Base-by-base conservation (phyloP, 2,113 vertebrate genomes). In the Cephalopterus ornatus region DNA sequence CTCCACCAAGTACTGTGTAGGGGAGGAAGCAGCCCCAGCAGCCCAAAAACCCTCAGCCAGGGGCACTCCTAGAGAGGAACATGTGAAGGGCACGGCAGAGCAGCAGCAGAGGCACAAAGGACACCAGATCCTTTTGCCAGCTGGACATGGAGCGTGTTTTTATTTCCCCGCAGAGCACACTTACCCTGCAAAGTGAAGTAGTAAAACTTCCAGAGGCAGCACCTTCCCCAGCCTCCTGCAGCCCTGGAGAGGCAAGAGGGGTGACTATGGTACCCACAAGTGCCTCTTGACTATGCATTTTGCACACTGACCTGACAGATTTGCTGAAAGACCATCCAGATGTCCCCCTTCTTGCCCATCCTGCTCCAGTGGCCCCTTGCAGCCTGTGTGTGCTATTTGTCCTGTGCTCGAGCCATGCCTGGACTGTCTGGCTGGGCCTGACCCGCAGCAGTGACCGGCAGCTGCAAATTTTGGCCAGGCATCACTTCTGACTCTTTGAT, bases 371-470 rank as follows among this genome's bases (percentile, higher is more conserved):
- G 14, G 50, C 33, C 39, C 35, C 39, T 33, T 5, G 42, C 65
- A 87, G 61, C 65, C 53, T 21, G 0, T 6, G 11, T 9, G 14
- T 30, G 66, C 47, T 24, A 2, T 59, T 2, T 23, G 27, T 15
- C 24, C 19, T 2, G 2, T 10, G 56, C 39, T 26, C 0, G 1
- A 73, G 92, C 46, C 5, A 4, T 3, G 42, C 13, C 78, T 85
- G 0, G 0, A 56, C 15, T 2, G 4, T 33, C 39, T 0, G 39
- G 0, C 74, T 5, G 28, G 0, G 13, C 41, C 50, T 17, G 27
- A 75, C 42, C 56, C 0, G 0, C 1, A 0, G 47, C 59, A 39
- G 26, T 67, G 92, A 66, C 74, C 2, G 0, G 53, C 85, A 88
- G 91, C 72, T 26, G 8, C 77, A 41, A 80, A 42, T 55, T 91